Base-by-base conservation (phyloP, 2,888 invertebrate genomes). In the Vandiemenella viatica region DNA sequence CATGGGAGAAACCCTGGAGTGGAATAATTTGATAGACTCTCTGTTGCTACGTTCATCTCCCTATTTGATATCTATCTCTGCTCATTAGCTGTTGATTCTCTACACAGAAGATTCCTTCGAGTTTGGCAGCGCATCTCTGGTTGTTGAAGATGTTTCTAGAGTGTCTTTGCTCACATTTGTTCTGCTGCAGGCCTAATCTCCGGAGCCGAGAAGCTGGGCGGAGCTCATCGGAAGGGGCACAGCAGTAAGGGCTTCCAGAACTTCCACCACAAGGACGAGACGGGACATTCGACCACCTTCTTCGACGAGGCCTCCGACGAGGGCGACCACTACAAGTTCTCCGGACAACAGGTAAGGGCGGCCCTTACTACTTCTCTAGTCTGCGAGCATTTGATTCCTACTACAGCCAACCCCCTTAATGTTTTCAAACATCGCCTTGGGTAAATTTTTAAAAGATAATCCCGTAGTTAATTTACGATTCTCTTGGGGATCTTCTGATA, bases 191-290 rank as follows among this genome's bases (percentile, higher is more conserved):
- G 50, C 3, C 42, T 23, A 10, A 48, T 40, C 18, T 20, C 49
- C 41, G 48, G 48, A 6, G 51, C 40, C 3, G 22, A 40, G 42
- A 51, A 54, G 40, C 37, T 21, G 15, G 38, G 44, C 6, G 42
- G 43, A 4, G 47, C 42, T 6, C 51, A 50, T 17, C 49, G 49
- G 23, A 54, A 54, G 46, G 53, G 53, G 4, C 50, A 54, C 51
- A 51, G 43, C 43, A 45, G 44, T 40, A 51, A 52, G 18, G 53
- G 51, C 16, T 51, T 50, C 23, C 47, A 54, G 48, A 54, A 54
- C 43, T 50, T 23, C 38, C 53, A 54, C 46, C 53, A 54, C 46
- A 54, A 54, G 22, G 53, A 54, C 48, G 53, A 54, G 37, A 22
- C 47, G 7, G 50, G 51, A 6, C 32, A 48, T 26, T 40, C 50